A percentile compares a stretch with the other conserved stretches of the same genome.
Evolutionary conservation across 2,888 invertebrate genomes (phyloP).

Genomic region (Latrodectus elegans): DNA sequence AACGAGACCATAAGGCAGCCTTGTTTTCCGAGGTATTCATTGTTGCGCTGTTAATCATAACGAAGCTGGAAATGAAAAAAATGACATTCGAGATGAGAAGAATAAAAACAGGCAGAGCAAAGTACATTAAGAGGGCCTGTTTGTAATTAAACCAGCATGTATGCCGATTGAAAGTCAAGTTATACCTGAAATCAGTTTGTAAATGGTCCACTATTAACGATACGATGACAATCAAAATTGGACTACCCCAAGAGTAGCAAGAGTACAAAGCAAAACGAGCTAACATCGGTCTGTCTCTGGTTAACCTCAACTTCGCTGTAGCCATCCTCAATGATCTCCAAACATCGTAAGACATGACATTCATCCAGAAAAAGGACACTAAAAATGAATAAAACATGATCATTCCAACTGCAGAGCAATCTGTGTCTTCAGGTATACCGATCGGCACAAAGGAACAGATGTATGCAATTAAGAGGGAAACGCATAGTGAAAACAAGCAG

Average conservation of each 20-base stretch:
- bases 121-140: slow-evolving; percentile 77
- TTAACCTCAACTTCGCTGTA: slow-evolving; percentile 76
- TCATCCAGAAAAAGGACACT: slow-evolving; percentile 67
- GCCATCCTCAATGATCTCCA: slow-evolving; percentile 76
- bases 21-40: slow-evolving; percentile 27
- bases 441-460: slow-evolving; percentile 24
- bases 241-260: slow-evolving; percentile 76
- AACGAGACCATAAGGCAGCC: slow-evolving; percentile 18
- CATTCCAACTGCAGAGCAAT: slow-evolving; percentile 71
- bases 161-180: slow-evolving; percentile 76
- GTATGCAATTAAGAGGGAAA: slow-evolving; percentile 73
- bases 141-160: slow-evolving; percentile 78
- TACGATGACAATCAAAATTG: slow-evolving; percentile 74
- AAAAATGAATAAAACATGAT: slow-evolving; percentile 50
- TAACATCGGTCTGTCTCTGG: slow-evolving; percentile 74
- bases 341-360: slow-evolving; percentile 71
- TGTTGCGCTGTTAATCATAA: slow-evolving; percentile 74
- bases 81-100: slow-evolving; percentile 76
- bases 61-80: slow-evolving; percentile 75
- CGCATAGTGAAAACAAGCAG: slow-evolving; percentile 72
- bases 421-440: background rate
- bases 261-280: slow-evolving; percentile 76
- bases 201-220: slow-evolving; percentile 71
- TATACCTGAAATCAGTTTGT: slow-evolving; percentile 70
- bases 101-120: slow-evolving; percentile 76